Base-by-base conservation (phyloP, 2,113 vertebrate genomes). In the Rallus limicola region DNA sequence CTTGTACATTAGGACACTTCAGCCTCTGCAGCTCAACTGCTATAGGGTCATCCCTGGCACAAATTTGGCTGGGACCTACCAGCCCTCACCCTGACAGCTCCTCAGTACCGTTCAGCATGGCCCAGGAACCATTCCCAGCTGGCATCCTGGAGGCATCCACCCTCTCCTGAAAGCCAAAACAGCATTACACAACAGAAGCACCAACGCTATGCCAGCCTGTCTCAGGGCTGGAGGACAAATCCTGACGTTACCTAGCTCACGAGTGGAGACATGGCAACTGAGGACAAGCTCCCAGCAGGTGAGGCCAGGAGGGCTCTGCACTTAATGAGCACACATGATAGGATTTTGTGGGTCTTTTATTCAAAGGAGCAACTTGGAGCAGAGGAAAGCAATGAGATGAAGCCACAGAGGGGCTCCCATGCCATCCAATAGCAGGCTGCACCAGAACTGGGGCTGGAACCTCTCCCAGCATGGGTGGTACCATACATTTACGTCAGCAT, bases 291-390 rank as follows among this genome's bases (percentile, higher is more conserved):
- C 52, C 24, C 24, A 59, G 42, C 14, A 55, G n/a, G 26, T 0
- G 7, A 90, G 64, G 71, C 1, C 1, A 71, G 82, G 34, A n/a
- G 4, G 33, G 25, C 26, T 90, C 34, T 19, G 14, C 0, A 1
- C 20, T 31, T 40, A 3, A 59, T 10, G 21, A 53, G 8, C 0
- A 11, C 34, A 53, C 10, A 1, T 1, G 16, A 9, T 1, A 10
- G 16, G 34, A 65, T 38, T 84, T 60, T 31, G 31, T 42, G 40
- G 31, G 23, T 56, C 23, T 75, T 6, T 44, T 38, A 24, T 31
- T 70, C 25, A 69, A 59, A 31, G 17, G 5, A 78, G 28, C 13
- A 53, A 65, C 46, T 26, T 34, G 71, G 68, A 78, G 23, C 6
- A 55, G 53, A 87, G 40, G 31, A 71, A 36, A 77, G 53, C 24